These are phyloP conservation scores for Hirudinaria manillensis DNA, from an alignment of 2,888 invertebrate species.

Conservation along the genomic window DNA sequence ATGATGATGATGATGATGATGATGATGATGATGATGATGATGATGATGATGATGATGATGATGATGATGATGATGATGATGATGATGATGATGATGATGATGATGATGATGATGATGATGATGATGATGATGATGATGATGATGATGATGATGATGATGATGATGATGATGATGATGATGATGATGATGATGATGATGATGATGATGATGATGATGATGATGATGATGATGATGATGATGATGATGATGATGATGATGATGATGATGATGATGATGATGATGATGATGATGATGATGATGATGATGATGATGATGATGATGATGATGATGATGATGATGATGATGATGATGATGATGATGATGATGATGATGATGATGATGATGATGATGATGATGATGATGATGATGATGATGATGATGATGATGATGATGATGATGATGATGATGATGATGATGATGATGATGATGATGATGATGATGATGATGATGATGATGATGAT, in stretches of 20 bases:
- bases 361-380: conserved; percentile 8
- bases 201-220: conserved; percentile 8
- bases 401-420: conserved; percentile 22
- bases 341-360: conserved; percentile 6
- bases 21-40: conserved; percentile 11
- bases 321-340: conserved; percentile 8
- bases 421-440: conserved; percentile 22
- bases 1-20: conserved; percentile 15
- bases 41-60: conserved; percentile 6
- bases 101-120: conserved; percentile 6
- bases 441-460: conserved; percentile 21
- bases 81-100: conserved; percentile 8
- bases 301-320: conserved; percentile 18
- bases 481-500: conserved; percentile 25
- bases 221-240: conserved; percentile 6
- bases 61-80: conserved; percentile 18
- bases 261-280: conserved; percentile 11
- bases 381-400: conserved; percentile 20
- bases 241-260: conserved; percentile 15
- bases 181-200: conserved; percentile 18
- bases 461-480: conserved; percentile 21
- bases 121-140: conserved; percentile 15
- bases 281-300: conserved; percentile 6
- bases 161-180: conserved; percentile 6
- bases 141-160: conserved; percentile 11